phyloP scores from a whole-genome alignment of 2,113 vertebrate genomes.

The Boulengeromyrus knoepffleri region DNA sequence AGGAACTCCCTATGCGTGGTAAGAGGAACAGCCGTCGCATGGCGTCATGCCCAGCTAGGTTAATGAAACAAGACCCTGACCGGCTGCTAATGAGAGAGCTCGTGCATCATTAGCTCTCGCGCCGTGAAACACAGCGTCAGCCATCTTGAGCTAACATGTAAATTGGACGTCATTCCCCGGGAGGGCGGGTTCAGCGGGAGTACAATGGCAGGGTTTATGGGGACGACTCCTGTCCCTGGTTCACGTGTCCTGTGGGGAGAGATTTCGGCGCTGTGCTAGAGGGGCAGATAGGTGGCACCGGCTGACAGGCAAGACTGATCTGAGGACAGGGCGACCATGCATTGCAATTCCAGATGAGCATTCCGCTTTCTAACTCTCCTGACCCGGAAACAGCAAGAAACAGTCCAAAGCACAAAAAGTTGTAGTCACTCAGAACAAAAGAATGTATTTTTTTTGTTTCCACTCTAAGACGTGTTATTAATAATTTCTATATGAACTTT shows the following conservation, averaged over 20 bases:
- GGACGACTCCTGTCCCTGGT: not conserved
- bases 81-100: not conserved
- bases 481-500: not conserved
- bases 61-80: not conserved
- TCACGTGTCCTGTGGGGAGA: not conserved
- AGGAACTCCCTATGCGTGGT: conserved; percentile 85
- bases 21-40: conserved; percentile 47
- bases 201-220: not conserved
- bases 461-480: not conserved
- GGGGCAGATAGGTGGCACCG: not conserved
- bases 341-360: conserved; percentile 49
- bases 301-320: conserved; percentile 24
- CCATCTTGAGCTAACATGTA: not conserved
- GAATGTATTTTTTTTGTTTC: not conserved
- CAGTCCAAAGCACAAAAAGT: not conserved
- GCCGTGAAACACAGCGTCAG: not conserved
- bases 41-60: not conserved
- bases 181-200: not conserved
- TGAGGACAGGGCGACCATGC: conserved; percentile 24
- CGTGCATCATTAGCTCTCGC: not conserved
- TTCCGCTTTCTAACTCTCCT: conserved; percentile 32
- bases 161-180: not conserved
- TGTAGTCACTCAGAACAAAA: not conserved
- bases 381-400: conserved; percentile 16
- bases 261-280: not conserved